phyloP scores from a whole-genome alignment of 2,113 vertebrate genomes.

The Thunnus thynnus region DNA sequence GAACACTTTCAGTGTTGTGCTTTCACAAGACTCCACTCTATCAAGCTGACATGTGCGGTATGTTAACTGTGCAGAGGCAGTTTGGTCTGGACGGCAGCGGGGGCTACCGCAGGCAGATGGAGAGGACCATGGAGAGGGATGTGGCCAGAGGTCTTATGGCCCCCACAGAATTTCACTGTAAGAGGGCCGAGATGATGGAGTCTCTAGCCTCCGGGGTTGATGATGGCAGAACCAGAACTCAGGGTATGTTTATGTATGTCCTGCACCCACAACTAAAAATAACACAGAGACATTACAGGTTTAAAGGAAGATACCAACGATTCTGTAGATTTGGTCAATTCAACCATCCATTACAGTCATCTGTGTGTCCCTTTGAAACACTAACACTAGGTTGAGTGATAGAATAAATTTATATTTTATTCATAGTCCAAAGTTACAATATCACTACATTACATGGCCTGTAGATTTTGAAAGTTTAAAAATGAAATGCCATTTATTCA shows the following conservation, averaged over 20 bases:
- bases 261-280: not conserved
- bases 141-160: slow-evolving; percentile 89
- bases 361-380: not conserved
- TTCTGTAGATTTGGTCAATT: not conserved
- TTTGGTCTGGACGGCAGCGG: slow-evolving; percentile 92
- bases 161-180: slow-evolving; percentile 91
- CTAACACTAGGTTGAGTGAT: no score
- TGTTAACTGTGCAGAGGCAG: slow-evolving; percentile 82
- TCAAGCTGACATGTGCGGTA: not conserved
- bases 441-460: no score
- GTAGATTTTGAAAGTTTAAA: no score
- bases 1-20: not conserved
- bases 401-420: no score
- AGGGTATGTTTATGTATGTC: slow-evolving; percentile 80
- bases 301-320: not conserved
- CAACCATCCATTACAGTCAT: no score
- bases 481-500: no score
- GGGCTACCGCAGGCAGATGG: slow-evolving; percentile 91
- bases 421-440: no score
- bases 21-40: not conserved
- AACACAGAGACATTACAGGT: not conserved
- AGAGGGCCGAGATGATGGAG: slow-evolving; percentile 92
- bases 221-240: slow-evolving; percentile 91
- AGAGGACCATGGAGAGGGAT: slow-evolving; percentile 90
- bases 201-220: slow-evolving; percentile 90